Percentiles rank a stretch among this genome's conserved stretches.
phyloP scores from a whole-genome alignment of 2,888 invertebrate species.

The Epirrhoe alternata region DNA sequence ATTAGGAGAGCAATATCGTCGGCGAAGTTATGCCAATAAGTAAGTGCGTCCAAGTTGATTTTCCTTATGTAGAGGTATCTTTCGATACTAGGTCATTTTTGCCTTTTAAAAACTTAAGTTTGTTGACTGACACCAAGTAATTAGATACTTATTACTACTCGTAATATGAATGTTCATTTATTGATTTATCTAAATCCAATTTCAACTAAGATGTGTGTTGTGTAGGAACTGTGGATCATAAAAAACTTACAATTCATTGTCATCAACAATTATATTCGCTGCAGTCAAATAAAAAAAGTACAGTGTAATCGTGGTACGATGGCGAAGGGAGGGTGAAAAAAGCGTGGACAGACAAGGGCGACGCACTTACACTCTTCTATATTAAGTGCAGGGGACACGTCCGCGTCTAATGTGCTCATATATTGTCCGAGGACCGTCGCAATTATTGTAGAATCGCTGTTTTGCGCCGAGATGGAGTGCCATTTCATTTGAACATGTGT shows the following conservation, averaged over 20 bases:
- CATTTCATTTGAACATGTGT: slow-evolving; percentile 28
- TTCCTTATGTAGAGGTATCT: neutral
- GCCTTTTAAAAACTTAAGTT: neutral
- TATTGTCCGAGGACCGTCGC: slow-evolving; percentile 77
- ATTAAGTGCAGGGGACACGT: slow-evolving; percentile 82
- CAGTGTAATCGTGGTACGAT: slow-evolving; percentile 27
- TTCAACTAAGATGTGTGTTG: neutral
- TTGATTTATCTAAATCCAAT: neutral
- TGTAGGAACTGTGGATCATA: too few species aligned
- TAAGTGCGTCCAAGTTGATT: slow-evolving; percentile 19
- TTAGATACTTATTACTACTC: neutral
- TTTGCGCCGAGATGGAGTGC: slow-evolving; percentile 28
- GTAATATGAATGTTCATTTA: neutral
- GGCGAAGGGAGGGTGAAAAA: slow-evolving; percentile 51
- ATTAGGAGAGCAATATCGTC: slow-evolving; percentile 21
- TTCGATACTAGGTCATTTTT: slow-evolving; percentile 1
- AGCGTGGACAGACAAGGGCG: slow-evolving; percentile 71
- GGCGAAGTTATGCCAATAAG: slow-evolving; percentile 22
- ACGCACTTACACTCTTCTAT: slow-evolving; percentile 76
- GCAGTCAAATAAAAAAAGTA: slow-evolving; percentile 16
- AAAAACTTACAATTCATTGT: neutral
- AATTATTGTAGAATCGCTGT: slow-evolving; percentile 69
- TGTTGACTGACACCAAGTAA: neutral
- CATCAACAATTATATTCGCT: neutral
- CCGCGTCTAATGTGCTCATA: slow-evolving; percentile 82